Conservation (phyloP, 1,140 invertebrate genomes). For the Tribolium castaneum region DNA sequence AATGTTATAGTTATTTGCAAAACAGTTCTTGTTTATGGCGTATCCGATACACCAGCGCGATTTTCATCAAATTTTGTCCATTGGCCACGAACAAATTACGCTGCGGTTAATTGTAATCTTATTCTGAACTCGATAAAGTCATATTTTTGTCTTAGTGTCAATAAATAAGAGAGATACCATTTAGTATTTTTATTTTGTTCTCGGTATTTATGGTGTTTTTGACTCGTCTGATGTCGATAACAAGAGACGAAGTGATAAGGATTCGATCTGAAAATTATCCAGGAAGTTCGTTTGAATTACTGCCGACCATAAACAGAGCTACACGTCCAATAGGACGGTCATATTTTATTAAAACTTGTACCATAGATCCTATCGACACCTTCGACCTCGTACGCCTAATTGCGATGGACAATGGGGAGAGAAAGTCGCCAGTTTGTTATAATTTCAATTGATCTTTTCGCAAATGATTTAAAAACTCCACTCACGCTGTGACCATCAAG, state of each 20-base stretch:
- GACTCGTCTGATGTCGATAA: constrained; percentile 41
- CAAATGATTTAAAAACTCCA: neutral
- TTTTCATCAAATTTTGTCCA: neutral
- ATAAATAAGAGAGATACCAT: constrained; percentile 46
- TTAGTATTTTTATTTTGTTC: constrained; percentile 45
- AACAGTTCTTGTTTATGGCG: constrained; percentile 14
- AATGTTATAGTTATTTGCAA: constrained; percentile 33
- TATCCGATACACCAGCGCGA: constrained; percentile 16
- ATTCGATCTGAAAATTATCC: constrained; percentile 34
- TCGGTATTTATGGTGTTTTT: constrained; percentile 48
- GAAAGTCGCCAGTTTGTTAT: constrained; percentile 29
- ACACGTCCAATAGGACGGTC: constrained; percentile 15
- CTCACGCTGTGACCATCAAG: neutral
- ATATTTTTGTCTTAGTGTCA: constrained; percentile 47
- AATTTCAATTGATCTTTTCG: neutral
- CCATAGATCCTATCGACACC: constrained; percentile 32
- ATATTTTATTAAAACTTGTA: constrained; percentile 30
- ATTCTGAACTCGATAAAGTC: constrained; percentile 38
- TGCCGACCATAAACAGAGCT: constrained; percentile 4
- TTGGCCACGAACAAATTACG: constrained; percentile 3
- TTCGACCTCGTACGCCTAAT: constrained; percentile 41
- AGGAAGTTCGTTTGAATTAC: constrained; percentile 17
- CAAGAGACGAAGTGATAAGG: constrained; percentile 7
- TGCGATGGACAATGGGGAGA: constrained; percentile 38
- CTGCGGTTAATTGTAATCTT: constrained; percentile 37